These are phyloP conservation scores for Hapalemur alaotrensis DNA, from an alignment of 2,797 vertebrate genomes.

Conservation along the genomic window DNA sequence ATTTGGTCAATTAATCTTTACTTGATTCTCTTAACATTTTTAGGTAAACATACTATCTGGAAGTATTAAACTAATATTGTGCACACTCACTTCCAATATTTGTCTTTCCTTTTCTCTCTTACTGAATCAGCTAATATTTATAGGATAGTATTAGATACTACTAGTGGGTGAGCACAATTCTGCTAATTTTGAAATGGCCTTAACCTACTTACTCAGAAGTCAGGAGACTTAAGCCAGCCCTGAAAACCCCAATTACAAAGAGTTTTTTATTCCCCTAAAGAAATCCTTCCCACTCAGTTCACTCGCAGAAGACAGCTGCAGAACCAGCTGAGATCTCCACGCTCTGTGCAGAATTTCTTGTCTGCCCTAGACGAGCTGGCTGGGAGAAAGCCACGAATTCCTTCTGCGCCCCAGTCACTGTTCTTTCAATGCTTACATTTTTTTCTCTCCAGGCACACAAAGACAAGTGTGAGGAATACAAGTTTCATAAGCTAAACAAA, in stretches of 20 bases:
- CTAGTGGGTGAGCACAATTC: not conserved
- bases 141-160: not conserved
- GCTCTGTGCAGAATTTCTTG: too few species aligned
- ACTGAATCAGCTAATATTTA: not conserved
- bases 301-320: not conserved
- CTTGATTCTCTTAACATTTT: not conserved
- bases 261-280: not conserved
- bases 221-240: not conserved
- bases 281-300: not conserved
- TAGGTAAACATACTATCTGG: not conserved
- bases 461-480: not conserved
- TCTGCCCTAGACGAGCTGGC: not conserved
- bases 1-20: not conserved
- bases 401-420: not conserved
- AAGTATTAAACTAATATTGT: not conserved
- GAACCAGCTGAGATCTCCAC: too few species aligned
- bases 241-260: not conserved
- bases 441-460: not conserved
- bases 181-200: not conserved
- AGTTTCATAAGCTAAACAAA: not conserved
- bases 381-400: not conserved
- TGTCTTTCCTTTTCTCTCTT: not conserved
- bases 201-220: not conserved
- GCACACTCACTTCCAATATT: not conserved
- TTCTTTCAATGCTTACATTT: too few species aligned